Evolutionary conservation across 2,797 vertebrate species (phyloP).

Genomic region (Leptoclinus maculatus): DNA sequence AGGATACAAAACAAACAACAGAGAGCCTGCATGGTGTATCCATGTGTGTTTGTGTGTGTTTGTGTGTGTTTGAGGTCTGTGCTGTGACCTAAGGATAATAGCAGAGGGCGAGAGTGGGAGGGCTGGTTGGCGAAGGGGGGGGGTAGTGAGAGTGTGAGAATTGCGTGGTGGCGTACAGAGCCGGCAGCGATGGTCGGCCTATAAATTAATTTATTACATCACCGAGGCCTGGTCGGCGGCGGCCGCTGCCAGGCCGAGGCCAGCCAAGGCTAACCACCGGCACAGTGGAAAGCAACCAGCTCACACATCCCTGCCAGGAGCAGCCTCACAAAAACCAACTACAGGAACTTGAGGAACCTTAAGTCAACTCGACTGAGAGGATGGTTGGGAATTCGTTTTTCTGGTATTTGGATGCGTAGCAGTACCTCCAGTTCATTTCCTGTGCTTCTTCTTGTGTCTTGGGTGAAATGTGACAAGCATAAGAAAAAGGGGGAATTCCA

Average conservation of each 20-base stretch:
- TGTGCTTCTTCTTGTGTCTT: slow-evolving; percentile 29
- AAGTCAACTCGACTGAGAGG: not conserved
- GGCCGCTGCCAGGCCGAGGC: slow-evolving; percentile 49
- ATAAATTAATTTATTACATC: slow-evolving; percentile 75
- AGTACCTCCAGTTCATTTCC: slow-evolving; percentile 40
- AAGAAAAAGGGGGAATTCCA: slow-evolving; percentile 74
- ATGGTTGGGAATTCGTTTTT: not conserved
- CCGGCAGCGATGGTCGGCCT: slow-evolving; percentile 40
- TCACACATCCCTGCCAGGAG: slow-evolving; percentile 30
- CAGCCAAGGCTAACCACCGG: slow-evolving; percentile 56
- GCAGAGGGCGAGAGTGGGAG: slow-evolving; percentile 35
- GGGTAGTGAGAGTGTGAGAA: slow-evolving; percentile 72
- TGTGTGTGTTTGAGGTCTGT: slow-evolving; percentile 16
- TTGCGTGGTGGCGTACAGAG: slow-evolving; percentile 65
- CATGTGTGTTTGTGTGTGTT: slow-evolving; percentile 25
- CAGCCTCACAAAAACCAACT: slow-evolving; percentile 25
- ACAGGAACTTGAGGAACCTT: slow-evolving; percentile 15
- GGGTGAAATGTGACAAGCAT: slow-evolving; percentile 58
- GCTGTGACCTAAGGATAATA: slow-evolving; percentile 52
- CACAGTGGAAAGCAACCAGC: slow-evolving; percentile 59
- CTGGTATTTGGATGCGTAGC: not conserved
- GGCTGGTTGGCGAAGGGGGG: slow-evolving; percentile 6
- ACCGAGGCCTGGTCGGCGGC: slow-evolving; percentile 46
- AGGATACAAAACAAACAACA: slow-evolving; percentile 81
- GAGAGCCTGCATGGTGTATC: slow-evolving; percentile 30